A percentile compares a stretch with the other conserved stretches of the same genome.
These are phyloP conservation scores for Silurus asotus DNA, from an alignment of 2,113 vertebrate genomes.

Conservation along the genomic window DNA sequence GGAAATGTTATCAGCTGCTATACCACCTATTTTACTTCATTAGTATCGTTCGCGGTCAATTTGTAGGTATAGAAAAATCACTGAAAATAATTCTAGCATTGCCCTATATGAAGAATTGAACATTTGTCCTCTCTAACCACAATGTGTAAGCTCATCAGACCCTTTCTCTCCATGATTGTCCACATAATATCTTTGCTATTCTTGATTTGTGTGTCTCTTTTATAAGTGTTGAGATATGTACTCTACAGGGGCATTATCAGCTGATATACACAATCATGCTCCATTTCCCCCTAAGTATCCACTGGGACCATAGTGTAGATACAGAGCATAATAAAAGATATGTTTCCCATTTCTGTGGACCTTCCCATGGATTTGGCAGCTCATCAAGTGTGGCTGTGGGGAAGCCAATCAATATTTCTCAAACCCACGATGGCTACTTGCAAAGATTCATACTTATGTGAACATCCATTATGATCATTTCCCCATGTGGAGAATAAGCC, in stretches of 20 bases:
- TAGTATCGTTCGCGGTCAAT: not conserved
- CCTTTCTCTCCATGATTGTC: not conserved
- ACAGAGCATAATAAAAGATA: not conserved
- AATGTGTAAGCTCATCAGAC: not conserved
- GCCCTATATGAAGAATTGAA: not conserved
- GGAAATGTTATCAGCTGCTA: not conserved
- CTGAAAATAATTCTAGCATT: not conserved
- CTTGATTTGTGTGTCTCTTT: not conserved
- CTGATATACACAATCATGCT: not conserved
- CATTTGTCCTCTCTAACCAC: not conserved
- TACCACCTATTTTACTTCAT: not conserved
- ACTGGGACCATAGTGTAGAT: not conserved
- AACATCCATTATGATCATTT: not conserved
- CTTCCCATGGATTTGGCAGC: not conserved
- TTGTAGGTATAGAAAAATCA: not conserved
- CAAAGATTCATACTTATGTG: not conserved
- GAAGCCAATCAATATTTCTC: slow-evolving; percentile 13
- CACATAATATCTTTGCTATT: not conserved
- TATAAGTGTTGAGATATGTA: not conserved
- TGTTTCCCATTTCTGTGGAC: not conserved
- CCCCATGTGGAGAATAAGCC: not conserved
- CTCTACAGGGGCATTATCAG: not conserved
- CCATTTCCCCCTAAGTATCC: not conserved
- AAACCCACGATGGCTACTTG: not conserved
- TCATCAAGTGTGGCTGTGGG: not conserved